phyloP scores from a whole-genome alignment of 2,888 invertebrate genomes.

The Sphaeridia pumilis region DNA sequence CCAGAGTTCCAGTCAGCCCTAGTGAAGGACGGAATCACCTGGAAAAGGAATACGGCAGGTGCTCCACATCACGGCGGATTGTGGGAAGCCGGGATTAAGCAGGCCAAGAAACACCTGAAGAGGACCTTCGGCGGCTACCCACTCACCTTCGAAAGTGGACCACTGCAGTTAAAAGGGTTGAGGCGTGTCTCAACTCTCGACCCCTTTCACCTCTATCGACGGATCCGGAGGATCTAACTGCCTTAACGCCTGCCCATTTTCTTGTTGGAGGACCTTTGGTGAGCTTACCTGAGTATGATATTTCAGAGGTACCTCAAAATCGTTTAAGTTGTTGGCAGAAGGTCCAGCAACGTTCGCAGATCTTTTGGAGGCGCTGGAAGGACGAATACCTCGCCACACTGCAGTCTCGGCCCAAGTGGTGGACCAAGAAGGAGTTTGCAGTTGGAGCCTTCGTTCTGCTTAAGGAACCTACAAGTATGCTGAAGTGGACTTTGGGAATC shows the following conservation, averaged over 20 bases:
- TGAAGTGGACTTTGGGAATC: slow-evolving; percentile 36
- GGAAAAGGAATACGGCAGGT: not conserved
- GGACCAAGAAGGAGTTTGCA: slow-evolving; percentile 19
- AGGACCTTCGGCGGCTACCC: too few relatives aligned
- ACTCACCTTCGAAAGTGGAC: too few relatives aligned
- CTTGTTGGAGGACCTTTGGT: slow-evolving; percentile 36
- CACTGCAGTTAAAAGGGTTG: slow-evolving; percentile 28
- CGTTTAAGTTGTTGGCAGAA: slow-evolving; percentile 35
- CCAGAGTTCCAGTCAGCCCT: not conserved
- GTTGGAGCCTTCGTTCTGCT: slow-evolving; percentile 36
- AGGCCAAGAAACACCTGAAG: not conserved
- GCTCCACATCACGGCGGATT: not conserved
- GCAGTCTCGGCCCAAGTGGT: slow-evolving; percentile 37
- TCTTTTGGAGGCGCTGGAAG: slow-evolving; percentile 30
- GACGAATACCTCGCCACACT: slow-evolving; percentile 36
- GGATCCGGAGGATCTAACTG: slow-evolving; percentile 31
- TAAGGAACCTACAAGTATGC: slow-evolving; percentile 36
- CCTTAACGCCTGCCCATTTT: slow-evolving; percentile 38
- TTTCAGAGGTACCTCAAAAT: slow-evolving; percentile 23
- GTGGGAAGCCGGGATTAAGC: not conserved
- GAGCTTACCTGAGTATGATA: slow-evolving; percentile 32
- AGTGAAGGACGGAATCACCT: not conserved
- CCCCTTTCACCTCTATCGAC: slow-evolving; percentile 34
- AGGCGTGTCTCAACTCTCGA: slow-evolving; percentile 37
- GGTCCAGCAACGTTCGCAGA: slow-evolving; percentile 35